Conservation (phyloP, 2,113 vertebrate genomes). For the Scomber colias region DNA sequence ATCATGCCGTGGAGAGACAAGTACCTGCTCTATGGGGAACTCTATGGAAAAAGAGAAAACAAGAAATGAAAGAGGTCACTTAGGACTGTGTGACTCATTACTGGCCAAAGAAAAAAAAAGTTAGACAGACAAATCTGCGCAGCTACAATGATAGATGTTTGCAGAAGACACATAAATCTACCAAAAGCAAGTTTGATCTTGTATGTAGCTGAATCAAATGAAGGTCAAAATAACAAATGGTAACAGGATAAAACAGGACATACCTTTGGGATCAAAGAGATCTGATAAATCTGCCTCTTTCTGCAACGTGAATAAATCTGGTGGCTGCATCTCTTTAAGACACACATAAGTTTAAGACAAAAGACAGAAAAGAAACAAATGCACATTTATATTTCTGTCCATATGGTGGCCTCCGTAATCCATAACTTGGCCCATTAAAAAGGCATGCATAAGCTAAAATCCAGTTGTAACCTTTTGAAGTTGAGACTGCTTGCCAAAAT, state of each 20-base stretch:
- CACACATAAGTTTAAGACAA: neutral
- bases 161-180: neutral
- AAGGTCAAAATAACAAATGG: neutral
- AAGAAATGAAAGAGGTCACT: neutral
- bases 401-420: too few relatives aligned
- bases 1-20: neutral
- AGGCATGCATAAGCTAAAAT: neutral
- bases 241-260: neutral
- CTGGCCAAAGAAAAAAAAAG: neutral
- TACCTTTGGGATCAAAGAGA: neutral
- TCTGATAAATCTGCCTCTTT: conserved; percentile 26
- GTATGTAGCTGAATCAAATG: neutral
- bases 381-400: neutral
- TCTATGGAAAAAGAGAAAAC: conserved; percentile 1
- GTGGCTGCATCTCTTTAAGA: conserved; percentile 44
- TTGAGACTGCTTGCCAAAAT: conserved; percentile 24
- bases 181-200: neutral
- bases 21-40: neutral
- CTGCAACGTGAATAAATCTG: conserved; percentile 35
- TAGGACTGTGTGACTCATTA: neutral
- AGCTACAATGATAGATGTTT: neutral
- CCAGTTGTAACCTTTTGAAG: neutral
- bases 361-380: too few relatives aligned
- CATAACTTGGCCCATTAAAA: conserved; percentile 3
- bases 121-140: neutral